Evolutionary conservation across 2,113 vertebrate species (phyloP).

Genomic region (Dolichallabes microphthalmus): DNA sequence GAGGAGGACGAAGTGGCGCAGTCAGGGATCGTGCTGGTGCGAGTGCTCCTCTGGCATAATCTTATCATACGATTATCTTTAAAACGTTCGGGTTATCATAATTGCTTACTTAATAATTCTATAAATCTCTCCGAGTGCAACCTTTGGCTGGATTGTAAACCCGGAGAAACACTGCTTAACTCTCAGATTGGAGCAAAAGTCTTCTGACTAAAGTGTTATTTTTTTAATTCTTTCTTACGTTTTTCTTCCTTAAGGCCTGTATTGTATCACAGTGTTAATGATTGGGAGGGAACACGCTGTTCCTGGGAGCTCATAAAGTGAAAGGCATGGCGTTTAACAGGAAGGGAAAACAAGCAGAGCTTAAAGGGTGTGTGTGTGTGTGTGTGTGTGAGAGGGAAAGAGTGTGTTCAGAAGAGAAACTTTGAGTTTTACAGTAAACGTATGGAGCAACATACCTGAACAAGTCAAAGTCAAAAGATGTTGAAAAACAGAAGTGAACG

Average conservation of each 20-base stretch:
- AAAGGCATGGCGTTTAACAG: background rate
- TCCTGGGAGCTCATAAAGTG: constrained; percentile 32
- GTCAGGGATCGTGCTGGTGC: constrained; percentile 5
- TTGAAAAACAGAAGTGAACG: background rate
- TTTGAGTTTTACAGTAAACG: background rate
- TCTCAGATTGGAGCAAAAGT: constrained; percentile 57
- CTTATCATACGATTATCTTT: constrained; percentile 79
- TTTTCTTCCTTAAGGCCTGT: background rate
- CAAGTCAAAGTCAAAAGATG: background rate
- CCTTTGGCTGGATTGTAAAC: constrained; percentile 74
- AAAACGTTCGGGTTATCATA: constrained; percentile 76
- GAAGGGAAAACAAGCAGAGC: background rate
- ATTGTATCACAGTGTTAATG: background rate
- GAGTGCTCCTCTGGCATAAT: constrained; percentile 62
- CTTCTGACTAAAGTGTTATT: background rate
- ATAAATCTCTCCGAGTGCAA: constrained; percentile 67
- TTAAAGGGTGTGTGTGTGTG: background rate
- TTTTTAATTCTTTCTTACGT: background rate
- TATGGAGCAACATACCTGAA: background rate
- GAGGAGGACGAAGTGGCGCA: constrained; percentile 42
- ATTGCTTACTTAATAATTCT: constrained; percentile 88
- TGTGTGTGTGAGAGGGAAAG: background rate
- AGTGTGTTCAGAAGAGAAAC: background rate
- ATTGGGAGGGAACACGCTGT: background rate
- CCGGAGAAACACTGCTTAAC: constrained; percentile 62